Evolutionary conservation across 2,888 invertebrate species (phyloP).

Genomic region (Anticlea derivata): DNA sequence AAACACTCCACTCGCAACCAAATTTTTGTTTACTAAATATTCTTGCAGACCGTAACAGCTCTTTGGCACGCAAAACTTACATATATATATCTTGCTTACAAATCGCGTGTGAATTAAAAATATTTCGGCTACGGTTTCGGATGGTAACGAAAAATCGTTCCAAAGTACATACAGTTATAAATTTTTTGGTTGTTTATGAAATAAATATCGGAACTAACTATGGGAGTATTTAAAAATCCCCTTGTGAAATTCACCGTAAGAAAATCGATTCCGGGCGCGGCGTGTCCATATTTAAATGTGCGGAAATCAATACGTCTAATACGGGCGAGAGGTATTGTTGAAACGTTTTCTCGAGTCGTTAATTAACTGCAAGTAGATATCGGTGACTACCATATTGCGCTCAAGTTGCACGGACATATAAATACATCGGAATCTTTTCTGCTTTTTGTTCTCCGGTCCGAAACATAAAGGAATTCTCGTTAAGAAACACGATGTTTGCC

Average conservation of each 20-base stretch:
- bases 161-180: constrained; percentile 42
- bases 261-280: constrained; percentile 30
- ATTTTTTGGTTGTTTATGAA: constrained; percentile 49
- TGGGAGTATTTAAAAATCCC: constrained; percentile 29
- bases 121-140: constrained; percentile 58
- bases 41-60: constrained; percentile 68
- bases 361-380: constrained; percentile 32
- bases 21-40: constrained; percentile 71
- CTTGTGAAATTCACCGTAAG: constrained; percentile 36
- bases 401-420: constrained; percentile 31
- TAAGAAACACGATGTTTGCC: constrained; percentile 76
- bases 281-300: constrained; percentile 23
- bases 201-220: constrained; percentile 46
- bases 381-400: constrained; percentile 24
- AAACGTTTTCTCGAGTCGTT: constrained; percentile 34
- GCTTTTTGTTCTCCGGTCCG: constrained; percentile 49
- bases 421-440: constrained; percentile 50
- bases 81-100: constrained; percentile 47
- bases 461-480: constrained; percentile 67
- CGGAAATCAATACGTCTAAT: constrained; percentile 21
- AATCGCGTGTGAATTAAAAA: constrained; percentile 70
- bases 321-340: constrained; percentile 27
- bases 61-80: constrained; percentile 70
- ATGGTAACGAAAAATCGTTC: constrained; percentile 51
- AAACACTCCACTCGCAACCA: constrained; percentile 57